These are phyloP conservation scores for Macrostomum cliftonense DNA, from an alignment of 2,888 invertebrate species.

Conservation along the genomic window DNA sequence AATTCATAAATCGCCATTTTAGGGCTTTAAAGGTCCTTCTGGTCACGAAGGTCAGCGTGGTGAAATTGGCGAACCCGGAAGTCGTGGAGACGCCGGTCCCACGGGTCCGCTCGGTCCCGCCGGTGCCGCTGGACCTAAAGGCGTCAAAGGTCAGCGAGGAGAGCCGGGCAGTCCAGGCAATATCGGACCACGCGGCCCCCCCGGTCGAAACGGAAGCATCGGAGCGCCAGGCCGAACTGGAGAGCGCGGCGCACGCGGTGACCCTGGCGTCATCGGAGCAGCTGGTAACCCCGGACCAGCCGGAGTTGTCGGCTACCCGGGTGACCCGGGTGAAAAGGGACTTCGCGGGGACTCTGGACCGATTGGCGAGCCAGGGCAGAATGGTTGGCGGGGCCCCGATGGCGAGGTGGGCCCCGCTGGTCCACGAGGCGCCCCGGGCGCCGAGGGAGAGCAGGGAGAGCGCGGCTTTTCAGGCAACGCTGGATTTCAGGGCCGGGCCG, in stretches of 20 bases:
- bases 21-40: too few relatives aligned
- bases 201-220: background rate
- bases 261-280: constrained; percentile 5
- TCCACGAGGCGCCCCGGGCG: constrained; percentile 4
- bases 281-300: constrained; percentile 8
- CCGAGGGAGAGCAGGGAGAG: background rate
- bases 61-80: too few relatives aligned
- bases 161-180: too few relatives aligned
- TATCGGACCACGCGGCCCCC: background rate
- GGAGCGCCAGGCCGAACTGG: constrained; percentile 1
- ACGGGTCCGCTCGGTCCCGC: too few relatives aligned
- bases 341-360: constrained; percentile 5
- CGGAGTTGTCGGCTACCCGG: constrained; percentile 10
- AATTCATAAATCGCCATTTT: too few relatives aligned
- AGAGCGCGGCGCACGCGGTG: constrained; percentile 6
- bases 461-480: constrained; percentile 10
- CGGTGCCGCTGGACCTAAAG: too few relatives aligned
- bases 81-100: too few relatives aligned
- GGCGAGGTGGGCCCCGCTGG: constrained; percentile 4
- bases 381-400: constrained; percentile 6
- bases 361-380: constrained; percentile 4
- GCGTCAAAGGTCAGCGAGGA: too few relatives aligned
- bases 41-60: too few relatives aligned
- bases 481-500: constrained; percentile 3
- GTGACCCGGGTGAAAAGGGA: constrained; percentile 6